These are phyloP conservation scores for Hylaeus anthracinus DNA, from an alignment of 1,140 invertebrate genomes.

Conservation along the genomic window DNA sequence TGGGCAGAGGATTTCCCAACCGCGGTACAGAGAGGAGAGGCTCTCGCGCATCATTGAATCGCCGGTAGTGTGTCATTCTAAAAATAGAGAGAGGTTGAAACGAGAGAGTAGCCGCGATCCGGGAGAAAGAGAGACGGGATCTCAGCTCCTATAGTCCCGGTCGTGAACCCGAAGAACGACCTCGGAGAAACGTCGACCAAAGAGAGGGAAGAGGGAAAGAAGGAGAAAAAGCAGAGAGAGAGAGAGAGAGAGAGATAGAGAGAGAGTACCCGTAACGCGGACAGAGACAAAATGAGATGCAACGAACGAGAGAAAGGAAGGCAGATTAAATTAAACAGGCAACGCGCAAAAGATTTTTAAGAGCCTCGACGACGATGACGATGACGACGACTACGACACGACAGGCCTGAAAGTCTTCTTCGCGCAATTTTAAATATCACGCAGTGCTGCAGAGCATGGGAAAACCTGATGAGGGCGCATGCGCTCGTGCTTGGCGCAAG, in stretches of 20 bases:
- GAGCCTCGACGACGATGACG: slow-evolving; percentile 33
- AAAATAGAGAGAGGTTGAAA: slow-evolving; percentile 77
- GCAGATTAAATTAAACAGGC: slow-evolving; percentile 66
- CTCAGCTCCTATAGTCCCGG: slow-evolving; percentile 64
- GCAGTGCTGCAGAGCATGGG: background rate
- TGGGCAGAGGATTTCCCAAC: slow-evolving; percentile 68
- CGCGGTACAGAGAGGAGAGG: slow-evolving; percentile 49
- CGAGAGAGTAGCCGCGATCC: slow-evolving; percentile 51
- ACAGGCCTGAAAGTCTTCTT: slow-evolving; percentile 22
- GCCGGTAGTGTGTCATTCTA: slow-evolving; percentile 79
- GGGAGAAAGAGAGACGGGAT: slow-evolving; percentile 52
- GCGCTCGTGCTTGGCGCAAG: slow-evolving; percentile 37
- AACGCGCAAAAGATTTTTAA: slow-evolving; percentile 54
- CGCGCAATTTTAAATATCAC: slow-evolving; percentile 57
- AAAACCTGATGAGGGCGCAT: slow-evolving; percentile 19
- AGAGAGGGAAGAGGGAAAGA: slow-evolving; percentile 38
- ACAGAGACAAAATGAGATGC: slow-evolving; percentile 17
- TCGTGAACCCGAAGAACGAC: slow-evolving; percentile 74
- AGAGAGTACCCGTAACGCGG: background rate
- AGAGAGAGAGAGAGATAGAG: slow-evolving; percentile 16
- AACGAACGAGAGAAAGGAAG: background rate
- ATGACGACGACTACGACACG: slow-evolving; percentile 11
- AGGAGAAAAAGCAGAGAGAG: slow-evolving; percentile 18
- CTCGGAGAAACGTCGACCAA: slow-evolving; percentile 60
- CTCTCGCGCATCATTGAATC: slow-evolving; percentile 72